Base-by-base conservation (phyloP, 2,797 vertebrate species). In the Lacerta agilis region DNA sequence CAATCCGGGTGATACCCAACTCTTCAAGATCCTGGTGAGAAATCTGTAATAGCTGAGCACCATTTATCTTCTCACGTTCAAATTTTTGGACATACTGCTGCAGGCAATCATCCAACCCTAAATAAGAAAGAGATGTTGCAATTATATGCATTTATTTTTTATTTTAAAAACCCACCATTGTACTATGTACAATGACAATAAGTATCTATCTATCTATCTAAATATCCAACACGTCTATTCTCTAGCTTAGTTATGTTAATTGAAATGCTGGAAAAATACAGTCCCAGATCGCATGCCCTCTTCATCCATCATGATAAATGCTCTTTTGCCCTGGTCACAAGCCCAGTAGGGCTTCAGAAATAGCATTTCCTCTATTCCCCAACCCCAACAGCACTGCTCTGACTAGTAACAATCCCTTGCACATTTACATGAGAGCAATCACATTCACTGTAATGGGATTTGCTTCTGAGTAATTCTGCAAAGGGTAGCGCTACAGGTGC, bases 1-100 rank as follows among this genome's bases (percentile, higher is more conserved):
- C 98, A 0, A 99, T 99, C n/a, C 98, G 97, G 9, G 98, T 97
- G 90, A 99, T 97, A 0, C 98, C 98, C 25, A 99, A 97, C 87
- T 99, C 98, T 96, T 99, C 98, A 33, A 99, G 98, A 91, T 99
- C 99, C 94, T 99, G 99, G 87, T 99, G 98, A 2, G 98, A 98
- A 95, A 99, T 98, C 95, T 98, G 98, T 83, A 99, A 95, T 79
- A 99, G 96, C 92, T 99, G 98, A 77, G 99, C 98, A 10, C 99
- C 99, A 0, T 98, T 98, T 93, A 99, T 99, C 96, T 99, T 99
- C 96, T 99, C 99, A 69, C 97, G 96, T 95, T 99, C 99, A 95
- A 99, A 98, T 95, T 98, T 99, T 95, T 93, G 95, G 66, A 99
- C 97, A 38, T 99, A 99, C 67, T 98, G 98, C 95, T 99, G 99